These are phyloP conservation scores for Sarcophaga carnaria DNA, from an alignment of 2,888 invertebrate genomes.

Conservation along the genomic window DNA sequence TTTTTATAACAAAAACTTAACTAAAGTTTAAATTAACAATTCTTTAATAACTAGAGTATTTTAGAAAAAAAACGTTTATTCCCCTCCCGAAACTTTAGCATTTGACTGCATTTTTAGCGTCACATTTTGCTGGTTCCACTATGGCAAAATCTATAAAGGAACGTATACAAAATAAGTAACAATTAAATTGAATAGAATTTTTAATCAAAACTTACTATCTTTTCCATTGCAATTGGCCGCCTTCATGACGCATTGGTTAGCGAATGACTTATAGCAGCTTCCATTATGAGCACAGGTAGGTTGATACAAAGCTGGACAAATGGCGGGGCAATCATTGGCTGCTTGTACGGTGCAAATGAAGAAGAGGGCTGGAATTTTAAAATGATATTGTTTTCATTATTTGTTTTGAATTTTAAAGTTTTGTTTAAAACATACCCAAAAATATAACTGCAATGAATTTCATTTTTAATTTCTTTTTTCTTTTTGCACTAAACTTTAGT, in stretches of 20 bases:
- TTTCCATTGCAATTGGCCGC: constrained; percentile 44
- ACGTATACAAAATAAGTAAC: background rate
- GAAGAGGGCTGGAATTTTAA: background rate
- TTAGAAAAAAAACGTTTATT: too few species aligned
- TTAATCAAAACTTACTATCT: constrained; percentile 39
- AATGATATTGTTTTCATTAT: background rate
- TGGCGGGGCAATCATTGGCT: constrained; percentile 32
- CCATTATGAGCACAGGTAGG: constrained; percentile 59
- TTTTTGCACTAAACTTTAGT: background rate
- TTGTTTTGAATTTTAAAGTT: background rate
- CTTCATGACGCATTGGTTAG: constrained; percentile 47
- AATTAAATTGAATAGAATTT: background rate
- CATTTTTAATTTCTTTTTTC: constrained; percentile 27
- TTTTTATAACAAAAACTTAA: too few species aligned
- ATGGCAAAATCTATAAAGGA: background rate
- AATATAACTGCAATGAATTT: constrained; percentile 31
- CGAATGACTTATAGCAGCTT: constrained; percentile 41
- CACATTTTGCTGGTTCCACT: background rate
- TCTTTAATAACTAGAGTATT: background rate
- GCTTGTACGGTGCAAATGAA: constrained; percentile 25
- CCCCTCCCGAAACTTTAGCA: background rate
- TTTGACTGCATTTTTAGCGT: background rate
- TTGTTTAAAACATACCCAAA: constrained; percentile 24
- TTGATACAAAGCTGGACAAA: constrained; percentile 37
- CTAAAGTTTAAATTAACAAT: background rate